Base-by-base conservation (phyloP, 2,888 invertebrate genomes). In the Horisme vitalbata region DNA sequence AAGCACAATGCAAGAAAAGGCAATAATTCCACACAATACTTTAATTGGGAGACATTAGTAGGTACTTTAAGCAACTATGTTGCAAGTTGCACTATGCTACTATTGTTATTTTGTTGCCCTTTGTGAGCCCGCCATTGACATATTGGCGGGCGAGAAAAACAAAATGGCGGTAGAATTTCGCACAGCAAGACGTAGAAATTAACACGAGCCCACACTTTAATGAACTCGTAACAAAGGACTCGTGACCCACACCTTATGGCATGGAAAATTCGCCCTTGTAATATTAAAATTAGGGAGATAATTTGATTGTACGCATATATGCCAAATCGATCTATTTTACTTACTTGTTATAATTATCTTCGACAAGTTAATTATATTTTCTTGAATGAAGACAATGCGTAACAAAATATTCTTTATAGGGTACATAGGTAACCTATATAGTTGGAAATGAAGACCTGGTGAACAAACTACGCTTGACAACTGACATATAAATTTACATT, bases 201-300 rank as follows among this genome's bases (percentile, higher is more conserved):
- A 73, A 63, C 65, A 54, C 58, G 59, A 68, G 68, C 63, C 55
- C 55, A 51, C 62, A 55, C 61, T 58, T 68, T 46, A 47, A 46
- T 59, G 61, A 60, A 59, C 43, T 52, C 54, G 55, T 37, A 57
- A 76, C 74, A 75, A 79, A 70, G 67, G 39, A 38, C 59, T 61
- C 68, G 69, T 71, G 71, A 69, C 65, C 60, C 37, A 61, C 73
- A 59, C 79, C 79, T 68, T 80, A 78, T 76, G 78, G 71, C 52
- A 51, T 51, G 55, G 45, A 57, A 45, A 56, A 46, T 44, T 26
- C 15, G 30, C 52, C 47, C 32, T 51, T 47, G n/a, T 37, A 49
- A 44, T 37, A 21, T 21, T 43, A 26, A 44, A 54, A 47, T 24
- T 34, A 33, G 41, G 36, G 28, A 51, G 61, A 10, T 41, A 47